A percentile compares a stretch with the other conserved stretches of the same genome.
phyloP scores from a whole-genome alignment of 2,888 invertebrate genomes.

The Drosophila borealis region DNA sequence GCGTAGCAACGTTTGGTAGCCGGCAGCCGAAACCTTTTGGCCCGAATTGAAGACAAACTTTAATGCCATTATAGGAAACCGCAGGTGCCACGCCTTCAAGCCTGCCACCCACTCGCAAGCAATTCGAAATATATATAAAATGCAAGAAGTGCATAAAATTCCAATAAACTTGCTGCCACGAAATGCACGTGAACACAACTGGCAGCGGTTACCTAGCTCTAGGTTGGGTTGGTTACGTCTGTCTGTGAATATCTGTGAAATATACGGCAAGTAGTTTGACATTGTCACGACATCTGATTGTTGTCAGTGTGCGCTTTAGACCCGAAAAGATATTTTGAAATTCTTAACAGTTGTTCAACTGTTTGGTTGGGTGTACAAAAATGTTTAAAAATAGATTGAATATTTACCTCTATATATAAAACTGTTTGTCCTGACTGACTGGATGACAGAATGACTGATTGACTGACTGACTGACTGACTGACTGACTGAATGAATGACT shows the following conservation, averaged over 20 bases:
- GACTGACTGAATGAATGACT: no score
- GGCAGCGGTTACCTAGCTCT: background rate
- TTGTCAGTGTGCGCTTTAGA: constrained; percentile 1
- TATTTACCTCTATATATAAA: no score
- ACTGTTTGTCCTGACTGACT: no score
- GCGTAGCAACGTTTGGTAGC: constrained; percentile 5
- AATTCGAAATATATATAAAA: constrained; percentile 24
- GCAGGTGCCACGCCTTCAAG: constrained; percentile 15
- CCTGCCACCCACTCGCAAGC: background rate
- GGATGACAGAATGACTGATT: no score
- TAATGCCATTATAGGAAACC: constrained; percentile 18
- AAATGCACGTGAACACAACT: constrained; percentile 23
- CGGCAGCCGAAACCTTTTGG: constrained; percentile 15
- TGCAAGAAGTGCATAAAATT: constrained; percentile 47
- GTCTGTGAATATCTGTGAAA: background rate
- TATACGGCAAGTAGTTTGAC: background rate
- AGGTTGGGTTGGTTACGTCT: background rate
- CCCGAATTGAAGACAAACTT: constrained; percentile 30
- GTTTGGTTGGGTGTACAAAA: no score
- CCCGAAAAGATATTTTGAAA: constrained; percentile 1
- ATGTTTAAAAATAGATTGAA: no score
- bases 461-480: no score
- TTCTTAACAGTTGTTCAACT: background rate
- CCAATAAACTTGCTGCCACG: constrained; percentile 32
- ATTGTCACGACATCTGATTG: constrained; percentile 11